Base-by-base conservation (phyloP, 2,888 invertebrate species). In the Paralinhomoeus sp. region DNA sequence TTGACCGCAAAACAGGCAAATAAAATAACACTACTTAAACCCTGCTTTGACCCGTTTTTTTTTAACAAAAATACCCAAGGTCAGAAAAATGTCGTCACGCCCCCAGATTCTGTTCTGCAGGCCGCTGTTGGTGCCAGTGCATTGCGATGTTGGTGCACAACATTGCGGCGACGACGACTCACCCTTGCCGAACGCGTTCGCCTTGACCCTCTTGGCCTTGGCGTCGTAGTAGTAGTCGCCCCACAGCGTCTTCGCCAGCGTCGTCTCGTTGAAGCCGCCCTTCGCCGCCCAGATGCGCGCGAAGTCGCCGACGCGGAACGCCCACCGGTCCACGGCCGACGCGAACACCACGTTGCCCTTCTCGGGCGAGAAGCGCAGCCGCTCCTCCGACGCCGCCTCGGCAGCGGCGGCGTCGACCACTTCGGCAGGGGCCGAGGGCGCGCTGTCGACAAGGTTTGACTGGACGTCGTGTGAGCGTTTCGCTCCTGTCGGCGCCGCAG, bases 301-400 rank as follows among this genome's bases (percentile, higher is more conserved):
- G 70, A 91, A 91, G 56, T 82, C 77, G 27, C 72, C 70, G 1
- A 79, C 70, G 66, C 69, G 63, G 55, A 80, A 78, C 12, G 76
- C 80, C 89, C 93, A 99, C 9, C 91, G 87, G 67, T 97, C 89
- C 13, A 80, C 72, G 18, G 93, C 91, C 60, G 89, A 85, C 1
- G 82, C 80, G 69, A 99, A 97, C 5, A 93, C 73, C 0, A 97
- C 91, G 71, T 97, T 99, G 18, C 87, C 54, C 74, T 47, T 48
- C 53, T 79, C 80, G 0, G 97, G 97, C 1, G 79, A 76, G 64
- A 97, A 99, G 62, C 83, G 87, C n/a, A 85, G 66, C 45, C 74
- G 71, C 21, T 44, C 42, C 44, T 60, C 59, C 20, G 43, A 43
- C 41, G 24, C 18, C 18, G 39, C 35, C 13, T 17, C 39, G 24